These are phyloP conservation scores for Myiagra hebetior DNA, from an alignment of 2,113 vertebrate genomes.

Conservation along the genomic window DNA sequence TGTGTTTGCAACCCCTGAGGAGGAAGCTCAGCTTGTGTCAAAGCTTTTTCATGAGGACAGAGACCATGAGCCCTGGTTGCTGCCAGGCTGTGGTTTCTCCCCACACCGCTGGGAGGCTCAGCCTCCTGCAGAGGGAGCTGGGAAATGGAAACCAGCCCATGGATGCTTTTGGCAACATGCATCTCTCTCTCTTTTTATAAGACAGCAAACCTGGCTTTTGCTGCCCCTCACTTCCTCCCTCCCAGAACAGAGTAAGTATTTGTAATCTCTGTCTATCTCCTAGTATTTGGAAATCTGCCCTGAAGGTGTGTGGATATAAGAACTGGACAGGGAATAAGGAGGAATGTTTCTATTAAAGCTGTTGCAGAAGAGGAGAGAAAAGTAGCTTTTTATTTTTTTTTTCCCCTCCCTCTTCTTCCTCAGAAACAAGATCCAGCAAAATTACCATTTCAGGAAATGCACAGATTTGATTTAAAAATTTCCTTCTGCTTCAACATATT, in stretches of 20 bases:
- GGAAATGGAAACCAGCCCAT: not conserved
- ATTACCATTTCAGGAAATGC: not conserved
- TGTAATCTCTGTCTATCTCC: not conserved
- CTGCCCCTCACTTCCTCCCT: not conserved
- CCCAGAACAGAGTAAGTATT: not conserved
- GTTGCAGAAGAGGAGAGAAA: not conserved
- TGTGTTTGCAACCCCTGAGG: not conserved
- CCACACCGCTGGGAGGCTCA: accelerated
- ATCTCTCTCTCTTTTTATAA: not conserved
- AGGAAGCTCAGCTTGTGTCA: not conserved
- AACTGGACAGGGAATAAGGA: not conserved
- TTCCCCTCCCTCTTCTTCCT: not conserved
- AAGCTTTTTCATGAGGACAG: not conserved
- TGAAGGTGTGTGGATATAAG: not conserved
- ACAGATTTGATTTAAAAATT: not conserved
- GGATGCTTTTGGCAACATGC: not conserved
- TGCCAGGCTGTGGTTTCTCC: not conserved
- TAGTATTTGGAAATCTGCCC: not conserved
- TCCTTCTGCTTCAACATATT: not conserved
- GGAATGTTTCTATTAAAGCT: not conserved
- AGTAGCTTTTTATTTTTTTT: not conserved
- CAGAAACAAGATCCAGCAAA: not conserved
- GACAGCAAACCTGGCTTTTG: not conserved
- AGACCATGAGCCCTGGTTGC: not conserved
- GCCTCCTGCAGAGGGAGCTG: not conserved